Percentiles rank a stretch among this genome's conserved stretches.
Conservation (phyloP, 2,113 vertebrate genomes). For the Eidolon helvum region DNA sequence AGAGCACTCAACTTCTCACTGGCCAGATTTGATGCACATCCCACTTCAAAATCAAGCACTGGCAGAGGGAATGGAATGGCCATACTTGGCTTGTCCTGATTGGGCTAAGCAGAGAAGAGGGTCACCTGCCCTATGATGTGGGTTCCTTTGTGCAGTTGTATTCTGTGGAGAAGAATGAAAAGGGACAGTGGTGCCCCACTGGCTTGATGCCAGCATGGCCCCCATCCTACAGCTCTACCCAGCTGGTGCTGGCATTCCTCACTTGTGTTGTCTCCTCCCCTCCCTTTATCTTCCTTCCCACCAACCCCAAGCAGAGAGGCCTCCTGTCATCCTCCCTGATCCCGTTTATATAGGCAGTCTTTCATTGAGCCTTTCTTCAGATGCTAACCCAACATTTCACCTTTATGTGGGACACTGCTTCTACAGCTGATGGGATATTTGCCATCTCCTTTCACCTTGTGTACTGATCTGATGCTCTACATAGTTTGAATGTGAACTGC, state of each 20-base stretch:
- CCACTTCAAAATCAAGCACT: too few relatives aligned
- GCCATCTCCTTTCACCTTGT: too few relatives aligned
- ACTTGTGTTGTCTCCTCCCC: neutral
- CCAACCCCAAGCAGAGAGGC: neutral
- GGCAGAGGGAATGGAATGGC: neutral
- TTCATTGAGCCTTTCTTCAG: neutral
- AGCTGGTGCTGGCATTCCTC: neutral
- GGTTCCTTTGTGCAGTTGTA: neutral
- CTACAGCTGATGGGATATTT: neutral
- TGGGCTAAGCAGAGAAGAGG: neutral
- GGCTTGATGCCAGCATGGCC: neutral
- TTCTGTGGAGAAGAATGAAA: neutral
- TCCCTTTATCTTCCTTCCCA: neutral
- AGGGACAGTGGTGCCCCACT: neutral
- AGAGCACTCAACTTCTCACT: neutral
- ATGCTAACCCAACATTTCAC: neutral
- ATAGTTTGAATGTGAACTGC: neutral
- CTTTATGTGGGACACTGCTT: neutral
- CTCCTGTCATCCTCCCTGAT: neutral
- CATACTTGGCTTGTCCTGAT: neutral
- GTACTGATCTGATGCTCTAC: neutral
- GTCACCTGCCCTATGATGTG: neutral
- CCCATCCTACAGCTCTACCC: too few relatives aligned
- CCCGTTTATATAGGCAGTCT: neutral
- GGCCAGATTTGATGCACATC: neutral